A percentile compares a stretch with the other conserved stretches of the same genome.
These are phyloP conservation scores for Brachyhypopomus gauderio DNA, from an alignment of 2,113 vertebrate species.

Conservation along the genomic window DNA sequence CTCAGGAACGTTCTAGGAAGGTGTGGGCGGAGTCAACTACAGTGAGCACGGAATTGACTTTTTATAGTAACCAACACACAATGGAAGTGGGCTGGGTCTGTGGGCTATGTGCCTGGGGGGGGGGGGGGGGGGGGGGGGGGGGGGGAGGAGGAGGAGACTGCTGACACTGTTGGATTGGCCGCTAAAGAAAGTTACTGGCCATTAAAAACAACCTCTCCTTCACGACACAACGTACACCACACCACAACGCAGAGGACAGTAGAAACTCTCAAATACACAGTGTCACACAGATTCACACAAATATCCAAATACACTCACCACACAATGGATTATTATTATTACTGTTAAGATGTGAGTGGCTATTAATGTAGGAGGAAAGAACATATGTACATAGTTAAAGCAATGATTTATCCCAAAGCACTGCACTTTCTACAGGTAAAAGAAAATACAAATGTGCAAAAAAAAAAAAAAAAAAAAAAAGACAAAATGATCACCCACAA, in stretches of 20 bases:
- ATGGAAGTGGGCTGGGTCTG: no score
- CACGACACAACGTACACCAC: constrained; percentile 16
- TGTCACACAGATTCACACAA: background rate
- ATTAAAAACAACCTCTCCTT: constrained; percentile 4
- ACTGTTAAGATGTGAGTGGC: no score
- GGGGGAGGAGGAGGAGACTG: no score
- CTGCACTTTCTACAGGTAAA: background rate
- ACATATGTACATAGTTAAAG: no score
- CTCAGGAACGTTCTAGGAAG: constrained; percentile 8
- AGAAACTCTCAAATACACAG: background rate
- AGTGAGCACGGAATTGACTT: background rate
- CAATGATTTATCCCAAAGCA: no score
- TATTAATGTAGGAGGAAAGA: background rate
- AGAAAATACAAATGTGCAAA: constrained; percentile 2
- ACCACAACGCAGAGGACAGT: background rate
- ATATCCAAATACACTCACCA: background rate
- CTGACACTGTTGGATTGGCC: background rate
- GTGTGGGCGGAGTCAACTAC: background rate
- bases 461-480: background rate
- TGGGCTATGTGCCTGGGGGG: no score
- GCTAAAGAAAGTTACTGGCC: background rate
- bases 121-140: no score
- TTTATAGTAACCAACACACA: background rate
- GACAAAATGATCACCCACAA: background rate
- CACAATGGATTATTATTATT: background rate